Evolutionary conservation across 2,113 vertebrate species (phyloP), one percentile per base, ranked within the genome.

Genomic region (Notothenia coriiceps): DNA sequence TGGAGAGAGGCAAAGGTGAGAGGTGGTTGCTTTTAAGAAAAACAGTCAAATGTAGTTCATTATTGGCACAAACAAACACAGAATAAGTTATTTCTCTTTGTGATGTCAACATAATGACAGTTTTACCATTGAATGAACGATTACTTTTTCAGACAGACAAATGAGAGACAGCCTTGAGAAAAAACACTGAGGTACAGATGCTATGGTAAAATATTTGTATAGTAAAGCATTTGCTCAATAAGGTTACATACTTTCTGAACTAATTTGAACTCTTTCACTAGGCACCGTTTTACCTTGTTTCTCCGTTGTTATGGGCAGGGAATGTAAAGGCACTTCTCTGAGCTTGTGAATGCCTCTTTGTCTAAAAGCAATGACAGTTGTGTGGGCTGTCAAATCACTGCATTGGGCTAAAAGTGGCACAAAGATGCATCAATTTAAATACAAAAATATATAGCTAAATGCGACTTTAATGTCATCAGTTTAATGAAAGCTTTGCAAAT

Each of bases 131-230:
- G n/a, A 65, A 14, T 25, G 33, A 73, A 40, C 43, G 25, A 40
- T 29, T 6, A 6, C 8, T 10, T 44, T 56, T 57, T 29, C 2
- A n/a, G 25, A 33, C 15, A 47, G 15, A 33, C 47, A 15, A 29
- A 35, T 50, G 47, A 66, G 12, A 66, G 67, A 15, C 66, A 55
- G 51, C 20, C 68, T 29, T 25, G 14, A 70, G 40, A 25, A 70
- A 56, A 70, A 20, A 57, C 40, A 56, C 18, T 4, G 18, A 43
- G 46, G 10, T 10, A n/a, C 2, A 29, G 15, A 50, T n/a, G 25
- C 6, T n/a, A 3, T 49, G 5, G 12, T 25, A 44, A 49, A 49
- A 47, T 40, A 4, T 40, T 40, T 6, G 35, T 40, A 1, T 65
- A 20, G 18, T 43, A 20, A 13, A n/a, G 43, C 1, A 12, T 62